These are phyloP conservation scores for Protobothrops mucrosquamatus DNA, from an alignment of 2,113 vertebrate species.

Conservation along the genomic window DNA sequence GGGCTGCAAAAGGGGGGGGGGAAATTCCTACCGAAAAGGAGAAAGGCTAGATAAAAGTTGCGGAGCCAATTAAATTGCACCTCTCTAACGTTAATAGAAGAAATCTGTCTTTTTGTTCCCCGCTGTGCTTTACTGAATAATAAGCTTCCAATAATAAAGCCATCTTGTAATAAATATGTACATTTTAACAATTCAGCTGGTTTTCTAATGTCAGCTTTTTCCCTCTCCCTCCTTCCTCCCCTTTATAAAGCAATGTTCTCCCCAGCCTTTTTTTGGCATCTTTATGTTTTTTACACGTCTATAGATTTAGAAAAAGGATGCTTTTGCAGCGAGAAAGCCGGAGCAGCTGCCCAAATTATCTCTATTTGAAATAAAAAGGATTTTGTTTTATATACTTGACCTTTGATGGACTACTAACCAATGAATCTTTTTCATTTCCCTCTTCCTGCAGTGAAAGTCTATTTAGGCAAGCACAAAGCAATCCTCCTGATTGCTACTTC, in stretches of 20 bases:
- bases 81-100: not conserved
- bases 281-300: slow-evolving; percentile 52
- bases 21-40: not conserved
- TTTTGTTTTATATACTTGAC: slow-evolving; percentile 65
- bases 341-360: slow-evolving; percentile 48
- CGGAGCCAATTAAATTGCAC: not conserved
- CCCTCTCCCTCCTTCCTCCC: not conserved
- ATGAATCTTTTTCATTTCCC: slow-evolving; percentile 62
- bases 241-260: not conserved
- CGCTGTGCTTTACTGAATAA: slow-evolving; percentile 17
- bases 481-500: slow-evolving; percentile 30
- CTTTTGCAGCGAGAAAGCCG: slow-evolving; percentile 42
- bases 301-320: slow-evolving; percentile 42
- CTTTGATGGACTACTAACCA: slow-evolving; percentile 58
- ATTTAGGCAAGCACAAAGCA: slow-evolving; percentile 47
- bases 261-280: slow-evolving; percentile 41
- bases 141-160: slow-evolving; percentile 34
- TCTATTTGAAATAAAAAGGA: slow-evolving; percentile 60
- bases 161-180: slow-evolving; percentile 38
- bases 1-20: not conserved
- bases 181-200: slow-evolving; percentile 18
- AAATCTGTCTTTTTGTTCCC: slow-evolving; percentile 1
- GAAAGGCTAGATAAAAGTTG: not conserved
- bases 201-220: slow-evolving; percentile 1
- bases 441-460: slow-evolving; percentile 39